Evolutionary conservation across 2,113 vertebrate species (phyloP).

Genomic region (Talpa occidentalis): DNA sequence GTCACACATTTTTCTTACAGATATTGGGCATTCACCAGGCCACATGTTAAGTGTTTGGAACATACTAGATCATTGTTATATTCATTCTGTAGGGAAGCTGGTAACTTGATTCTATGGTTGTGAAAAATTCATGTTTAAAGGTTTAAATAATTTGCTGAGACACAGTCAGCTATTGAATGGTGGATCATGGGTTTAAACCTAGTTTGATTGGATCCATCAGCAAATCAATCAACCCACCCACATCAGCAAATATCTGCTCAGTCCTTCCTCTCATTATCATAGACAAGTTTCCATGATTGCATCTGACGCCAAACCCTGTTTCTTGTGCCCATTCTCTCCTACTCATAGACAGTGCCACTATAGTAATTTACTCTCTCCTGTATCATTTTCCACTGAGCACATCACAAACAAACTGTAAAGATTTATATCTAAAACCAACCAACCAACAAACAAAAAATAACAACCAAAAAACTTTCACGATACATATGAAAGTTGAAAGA

Average conservation of each 20-base stretch:
- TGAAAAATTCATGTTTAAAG: slow-evolving; percentile 38
- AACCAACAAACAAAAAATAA: neutral
- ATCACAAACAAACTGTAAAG: neutral
- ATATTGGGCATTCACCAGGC: too few relatives aligned
- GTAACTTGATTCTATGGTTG: neutral
- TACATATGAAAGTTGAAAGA: neutral
- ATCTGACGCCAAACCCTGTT: neutral
- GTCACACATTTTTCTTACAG: neutral
- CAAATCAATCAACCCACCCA: neutral
- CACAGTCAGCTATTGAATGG: neutral
- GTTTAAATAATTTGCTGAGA: slow-evolving; percentile 13
- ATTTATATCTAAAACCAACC: slow-evolving; percentile 27
- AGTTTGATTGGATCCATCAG: neutral
- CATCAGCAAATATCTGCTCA: neutral
- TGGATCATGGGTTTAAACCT: neutral
- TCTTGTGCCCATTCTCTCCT: neutral
- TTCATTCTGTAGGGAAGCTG: neutral
- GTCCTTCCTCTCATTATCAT: neutral
- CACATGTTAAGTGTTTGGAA: neutral
- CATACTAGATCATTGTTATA: neutral
- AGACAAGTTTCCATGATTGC: neutral
- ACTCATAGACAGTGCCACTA: neutral
- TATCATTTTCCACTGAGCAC: neutral
- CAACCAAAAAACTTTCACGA: neutral
- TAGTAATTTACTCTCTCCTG: neutral